Conservation (phyloP, 1,140 invertebrate species). For the Aricia agestis region DNA sequence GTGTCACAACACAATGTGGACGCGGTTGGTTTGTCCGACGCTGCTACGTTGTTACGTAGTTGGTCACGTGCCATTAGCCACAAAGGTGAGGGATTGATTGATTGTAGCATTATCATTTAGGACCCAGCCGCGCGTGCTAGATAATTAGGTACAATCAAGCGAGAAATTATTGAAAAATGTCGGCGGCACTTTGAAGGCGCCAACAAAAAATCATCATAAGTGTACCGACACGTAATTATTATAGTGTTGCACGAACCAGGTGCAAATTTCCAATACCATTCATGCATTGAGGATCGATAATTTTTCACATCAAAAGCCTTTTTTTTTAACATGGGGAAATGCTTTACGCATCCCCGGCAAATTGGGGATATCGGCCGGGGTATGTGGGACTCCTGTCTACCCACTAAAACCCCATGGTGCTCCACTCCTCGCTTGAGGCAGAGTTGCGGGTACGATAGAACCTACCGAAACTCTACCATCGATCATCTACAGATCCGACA, state of each 20-base stretch:
- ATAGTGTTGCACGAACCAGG: not conserved
- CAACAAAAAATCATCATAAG: not conserved
- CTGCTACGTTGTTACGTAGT: slow-evolving; percentile 3
- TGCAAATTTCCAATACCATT: not conserved
- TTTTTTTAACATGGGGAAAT: no score
- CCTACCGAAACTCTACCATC: no score
- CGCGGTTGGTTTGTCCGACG: not conserved
- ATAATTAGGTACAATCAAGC: slow-evolving; percentile 12
- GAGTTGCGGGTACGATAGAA: no score
- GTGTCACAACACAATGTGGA: not conserved
- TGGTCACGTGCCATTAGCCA: slow-evolving; percentile 13
- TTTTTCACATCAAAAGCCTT: not conserved
- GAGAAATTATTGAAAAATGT: slow-evolving; percentile 11
- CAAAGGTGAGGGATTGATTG: slow-evolving; percentile 14
- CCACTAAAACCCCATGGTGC: no score
- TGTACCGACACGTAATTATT: slow-evolving; percentile 1
- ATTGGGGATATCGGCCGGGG: no score
- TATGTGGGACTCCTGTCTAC: no score
- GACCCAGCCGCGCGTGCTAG: not conserved
- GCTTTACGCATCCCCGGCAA: no score
- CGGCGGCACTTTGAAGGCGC: slow-evolving; percentile 1
- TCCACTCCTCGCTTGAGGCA: no score
- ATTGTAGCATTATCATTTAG: slow-evolving; percentile 10
- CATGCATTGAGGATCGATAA: not conserved
- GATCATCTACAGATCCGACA: no score